Base-by-base conservation (phyloP, 2,888 invertebrate genomes). In the Cephalotes varians region DNA sequence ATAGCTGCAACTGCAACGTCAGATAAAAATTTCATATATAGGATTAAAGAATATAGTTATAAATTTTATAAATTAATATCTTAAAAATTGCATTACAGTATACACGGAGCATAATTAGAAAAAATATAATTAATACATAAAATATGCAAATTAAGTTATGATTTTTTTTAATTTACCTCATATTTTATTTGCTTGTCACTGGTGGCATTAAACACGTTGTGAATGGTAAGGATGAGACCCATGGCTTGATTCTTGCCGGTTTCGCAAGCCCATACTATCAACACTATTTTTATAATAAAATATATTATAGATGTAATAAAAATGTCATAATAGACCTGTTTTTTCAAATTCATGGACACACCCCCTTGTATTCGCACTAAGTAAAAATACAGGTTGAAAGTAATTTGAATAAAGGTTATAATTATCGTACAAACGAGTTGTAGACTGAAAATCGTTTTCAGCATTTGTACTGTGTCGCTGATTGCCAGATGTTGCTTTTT, bases 261-360 rank as follows among this genome's bases (percentile, higher is more conserved):
- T 21, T 62, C 37, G 5, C 62, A 62, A 21, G 60, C 34, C 60
- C 60, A 60, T 34, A 60, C n/a, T n/a, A 60, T 34, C 34, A 60
- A 34, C 1, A 12, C 4, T 10, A n/a, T 10, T 40, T 40, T 34
- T 34, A 34, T 34, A 2, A 34, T 34, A 40, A 10, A 2, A 34
- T 34, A 34, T 34, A 6, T 34, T 34, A 34, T 6, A 34, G 34
- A 34, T 34, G 6, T 6, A 34, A 34, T 34, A 6, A 34, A 34
- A 34, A 34, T 34, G 6, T 34, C 6, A 2, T 34, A 34, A 34
- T 34, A 34, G 34, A 6, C 34, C 4, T 34, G 34, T 34, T 34
- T 34, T 34, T 34, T 6, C 34, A 34, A 6, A 34, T 34, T 34
- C 6, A 34, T 6, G 34, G 34, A 6, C 34, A 6, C 3, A 34